Base-by-base conservation (phyloP, 2,113 vertebrate genomes). In the Chascanopsetta lugubris region DNA sequence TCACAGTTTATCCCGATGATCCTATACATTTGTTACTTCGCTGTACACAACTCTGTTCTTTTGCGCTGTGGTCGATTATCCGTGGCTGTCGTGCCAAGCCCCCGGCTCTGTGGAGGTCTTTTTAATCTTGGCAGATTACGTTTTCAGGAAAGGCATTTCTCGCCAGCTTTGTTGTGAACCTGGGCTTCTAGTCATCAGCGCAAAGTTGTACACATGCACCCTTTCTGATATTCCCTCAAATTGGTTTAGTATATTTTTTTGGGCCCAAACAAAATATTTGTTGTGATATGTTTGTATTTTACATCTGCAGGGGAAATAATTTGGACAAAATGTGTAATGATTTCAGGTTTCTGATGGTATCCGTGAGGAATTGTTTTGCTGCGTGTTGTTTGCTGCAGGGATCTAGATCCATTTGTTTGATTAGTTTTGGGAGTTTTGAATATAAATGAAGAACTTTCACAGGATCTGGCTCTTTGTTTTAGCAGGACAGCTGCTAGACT, bases 111-210 rank as follows among this genome's bases (percentile, higher is more conserved):
- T 40, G 29, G 30, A 6, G 3, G 6, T 40, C 27, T 20, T 24
- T 24, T 59, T 48, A 47, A 20, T 38, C 40, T 58, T 69, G 18
- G 54, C 48, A 45, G 29, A 34, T 43, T 34, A 2, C 54, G 9
- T 32, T 62, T 66, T 66, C 53, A 47, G 42, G 21, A 62, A 68
- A 54, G 11, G 9, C 25, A 56, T 47, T 56, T 71, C 26, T 43
- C 38, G 15, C 47, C 30, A 77, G 29, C n/a, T 40, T 4, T 60
- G 53, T 40, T 53, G 61, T 78, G 27, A 75, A 68, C 17, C 45
- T 51, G 0, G 46, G 24, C 32, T 58, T 72, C 22, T 10, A 25
- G 20, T 65, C 21, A 54, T 64, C 49, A 34, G 20, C 34, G 43
- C 15, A 8, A 45, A 67, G 18, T 38, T 11, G 22, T 54, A 59